These are phyloP conservation scores for Notocelia uddmanniana DNA, from an alignment of 2,888 invertebrate genomes.

Conservation along the genomic window DNA sequence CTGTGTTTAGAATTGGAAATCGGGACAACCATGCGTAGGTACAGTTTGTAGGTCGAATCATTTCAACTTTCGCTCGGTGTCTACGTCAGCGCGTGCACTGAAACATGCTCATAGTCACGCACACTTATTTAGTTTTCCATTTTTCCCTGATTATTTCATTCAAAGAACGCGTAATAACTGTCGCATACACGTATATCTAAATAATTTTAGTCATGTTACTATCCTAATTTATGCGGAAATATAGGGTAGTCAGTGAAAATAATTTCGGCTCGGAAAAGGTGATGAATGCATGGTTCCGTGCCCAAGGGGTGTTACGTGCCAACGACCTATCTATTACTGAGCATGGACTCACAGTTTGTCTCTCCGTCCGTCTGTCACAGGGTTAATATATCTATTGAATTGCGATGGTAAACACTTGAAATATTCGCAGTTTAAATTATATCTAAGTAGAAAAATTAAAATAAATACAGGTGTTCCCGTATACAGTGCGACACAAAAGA, in stretches of 20 bases:
- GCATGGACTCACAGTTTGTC: neutral
- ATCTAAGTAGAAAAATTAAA: too few species aligned
- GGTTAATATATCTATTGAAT: neutral
- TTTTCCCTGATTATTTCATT: neutral
- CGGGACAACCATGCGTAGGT: conserved; percentile 30
- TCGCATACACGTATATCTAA: neutral
- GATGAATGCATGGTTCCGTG: neutral
- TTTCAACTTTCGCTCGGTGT: conserved; percentile 38
- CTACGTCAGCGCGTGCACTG: conserved; percentile 5
- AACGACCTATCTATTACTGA: neutral
- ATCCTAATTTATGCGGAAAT: neutral
- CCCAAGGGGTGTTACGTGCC: too few species aligned
- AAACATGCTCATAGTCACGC: conserved; percentile 32
- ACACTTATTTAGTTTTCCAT: conserved; percentile 19
- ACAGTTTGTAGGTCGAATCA: conserved; percentile 38
- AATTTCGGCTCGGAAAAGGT: neutral
- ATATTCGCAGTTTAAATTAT: too few species aligned
- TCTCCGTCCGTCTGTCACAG: neutral
- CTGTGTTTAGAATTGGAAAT: conserved; percentile 44
- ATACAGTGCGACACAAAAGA: too few species aligned
- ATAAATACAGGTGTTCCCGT: too few species aligned
- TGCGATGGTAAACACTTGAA: too few species aligned
- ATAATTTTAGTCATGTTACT: too few species aligned
- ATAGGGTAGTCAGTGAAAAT: neutral
- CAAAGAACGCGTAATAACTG: neutral